Evolutionary conservation across 2,797 vertebrate species (phyloP).

Genomic region (Halcyon smyrnensis): DNA sequence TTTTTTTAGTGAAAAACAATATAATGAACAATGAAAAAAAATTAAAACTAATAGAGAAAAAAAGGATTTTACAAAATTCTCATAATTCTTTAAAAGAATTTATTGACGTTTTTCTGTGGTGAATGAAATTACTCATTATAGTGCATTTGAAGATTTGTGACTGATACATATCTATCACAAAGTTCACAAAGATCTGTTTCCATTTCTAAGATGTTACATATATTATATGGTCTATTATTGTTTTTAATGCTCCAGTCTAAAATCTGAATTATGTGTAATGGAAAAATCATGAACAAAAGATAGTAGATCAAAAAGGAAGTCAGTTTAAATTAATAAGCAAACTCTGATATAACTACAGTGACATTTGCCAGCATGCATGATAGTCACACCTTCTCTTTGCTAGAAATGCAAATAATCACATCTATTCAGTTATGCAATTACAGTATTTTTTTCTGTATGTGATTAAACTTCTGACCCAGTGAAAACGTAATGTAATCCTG

Average conservation of each 20-base stretch:
- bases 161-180: not conserved
- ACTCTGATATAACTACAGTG: not conserved
- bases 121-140: not conserved
- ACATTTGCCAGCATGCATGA: not conserved
- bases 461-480: not conserved
- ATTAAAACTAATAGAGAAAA: not conserved
- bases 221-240: not conserved
- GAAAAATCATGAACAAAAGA: not conserved
- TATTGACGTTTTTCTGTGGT: not conserved
- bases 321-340: not conserved
- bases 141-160: not conserved
- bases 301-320: not conserved
- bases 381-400: not conserved
- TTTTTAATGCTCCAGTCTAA: not conserved
- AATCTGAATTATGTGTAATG: not conserved
- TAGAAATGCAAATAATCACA: not conserved
- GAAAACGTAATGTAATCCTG: not conserved
- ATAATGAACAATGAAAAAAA: not conserved
- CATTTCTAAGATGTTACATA: not conserved
- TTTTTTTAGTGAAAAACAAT: not conserved
- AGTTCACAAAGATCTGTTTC: not conserved
- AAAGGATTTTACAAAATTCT: not conserved
- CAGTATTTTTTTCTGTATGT: not conserved
- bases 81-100: not conserved
- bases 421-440: not conserved